Evolutionary conservation across 2,113 vertebrate species (phyloP).

Genomic region (Atherinomorus stipes): DNA sequence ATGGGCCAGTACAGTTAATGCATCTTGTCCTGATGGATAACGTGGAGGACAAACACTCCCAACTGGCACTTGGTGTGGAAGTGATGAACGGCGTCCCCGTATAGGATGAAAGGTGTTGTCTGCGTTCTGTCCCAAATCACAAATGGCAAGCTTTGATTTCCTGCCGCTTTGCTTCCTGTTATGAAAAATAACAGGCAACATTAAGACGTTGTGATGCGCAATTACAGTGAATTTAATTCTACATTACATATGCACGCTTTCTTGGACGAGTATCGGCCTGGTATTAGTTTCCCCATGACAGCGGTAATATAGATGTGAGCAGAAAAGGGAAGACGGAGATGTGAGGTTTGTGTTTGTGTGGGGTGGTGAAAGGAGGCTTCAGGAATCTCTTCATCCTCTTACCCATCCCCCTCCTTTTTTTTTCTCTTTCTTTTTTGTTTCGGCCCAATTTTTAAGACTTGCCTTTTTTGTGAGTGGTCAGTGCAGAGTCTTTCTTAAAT

Average conservation of each 20-base stretch:
- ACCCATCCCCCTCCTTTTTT: constrained; percentile 48
- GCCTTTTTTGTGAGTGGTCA: constrained; percentile 82
- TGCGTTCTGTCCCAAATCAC: constrained; percentile 54
- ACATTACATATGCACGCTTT: constrained; percentile 11
- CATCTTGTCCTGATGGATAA: constrained; percentile 57
- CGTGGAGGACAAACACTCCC: constrained; percentile 58
- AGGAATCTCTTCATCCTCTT: constrained; percentile 69
- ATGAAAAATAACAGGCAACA: constrained; percentile 32
- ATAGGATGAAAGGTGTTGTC: constrained; percentile 58
- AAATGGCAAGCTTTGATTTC: constrained; percentile 36
- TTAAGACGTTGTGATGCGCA: not conserved
- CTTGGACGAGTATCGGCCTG: not conserved
- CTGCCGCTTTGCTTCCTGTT: constrained; percentile 25
- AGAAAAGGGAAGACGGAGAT: constrained; percentile 4
- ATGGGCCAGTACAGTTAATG: constrained; percentile 43
- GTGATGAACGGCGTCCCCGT: constrained; percentile 58
- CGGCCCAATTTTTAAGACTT: constrained; percentile 78
- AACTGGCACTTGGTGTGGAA: constrained; percentile 20
- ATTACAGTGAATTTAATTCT: constrained; percentile 26
- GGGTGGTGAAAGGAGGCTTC: constrained; percentile 46
- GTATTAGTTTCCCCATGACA: constrained; percentile 19
- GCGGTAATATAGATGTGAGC: constrained; percentile 54
- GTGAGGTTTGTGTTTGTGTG: constrained; percentile 49
- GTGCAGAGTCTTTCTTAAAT: constrained; percentile 73
- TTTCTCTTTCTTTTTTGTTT: constrained; percentile 45